Evolutionary conservation across 2,888 invertebrate genomes (phyloP).

Genomic region (Teleogryllus oceanicus): DNA sequence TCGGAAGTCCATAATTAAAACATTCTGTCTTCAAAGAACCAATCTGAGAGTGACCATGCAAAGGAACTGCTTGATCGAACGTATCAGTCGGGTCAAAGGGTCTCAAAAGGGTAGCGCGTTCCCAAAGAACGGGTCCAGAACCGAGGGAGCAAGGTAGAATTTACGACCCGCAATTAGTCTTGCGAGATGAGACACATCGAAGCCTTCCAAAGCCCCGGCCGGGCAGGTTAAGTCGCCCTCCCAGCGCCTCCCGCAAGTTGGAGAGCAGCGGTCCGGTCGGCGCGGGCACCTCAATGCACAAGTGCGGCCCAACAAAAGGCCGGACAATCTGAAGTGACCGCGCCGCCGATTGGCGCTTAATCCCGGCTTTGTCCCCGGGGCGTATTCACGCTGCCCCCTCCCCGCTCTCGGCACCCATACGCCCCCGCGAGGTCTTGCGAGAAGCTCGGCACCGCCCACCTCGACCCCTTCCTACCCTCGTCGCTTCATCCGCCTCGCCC

Average conservation of each 20-base stretch:
- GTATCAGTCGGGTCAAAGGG: too few relatives aligned
- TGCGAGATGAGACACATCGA: background rate
- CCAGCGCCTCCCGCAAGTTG: background rate
- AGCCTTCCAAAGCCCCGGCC: background rate
- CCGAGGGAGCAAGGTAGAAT: too few relatives aligned
- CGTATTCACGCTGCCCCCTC: background rate
- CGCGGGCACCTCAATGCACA: background rate
- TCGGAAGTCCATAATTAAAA: too few relatives aligned
- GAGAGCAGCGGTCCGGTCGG: background rate
- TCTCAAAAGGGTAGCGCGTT: too few relatives aligned
- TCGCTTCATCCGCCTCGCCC: background rate
- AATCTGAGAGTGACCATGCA: too few relatives aligned
- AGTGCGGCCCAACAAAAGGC: background rate
- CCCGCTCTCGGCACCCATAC: background rate
- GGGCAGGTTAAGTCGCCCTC: background rate
- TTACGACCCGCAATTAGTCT: background rate
- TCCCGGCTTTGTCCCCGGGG: conserved; percentile 1
- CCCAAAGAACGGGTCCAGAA: too few relatives aligned
- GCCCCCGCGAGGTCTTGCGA: too few relatives aligned
- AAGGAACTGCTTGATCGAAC: too few relatives aligned
- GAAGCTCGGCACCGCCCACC: background rate
- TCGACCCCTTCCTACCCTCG: background rate
- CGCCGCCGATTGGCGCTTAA: background rate
- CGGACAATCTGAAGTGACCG: conserved; percentile 18
- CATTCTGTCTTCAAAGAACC: too few relatives aligned